Base-by-base conservation (phyloP, 2,113 vertebrate genomes). In the Aspiorhynchus laticeps region DNA sequence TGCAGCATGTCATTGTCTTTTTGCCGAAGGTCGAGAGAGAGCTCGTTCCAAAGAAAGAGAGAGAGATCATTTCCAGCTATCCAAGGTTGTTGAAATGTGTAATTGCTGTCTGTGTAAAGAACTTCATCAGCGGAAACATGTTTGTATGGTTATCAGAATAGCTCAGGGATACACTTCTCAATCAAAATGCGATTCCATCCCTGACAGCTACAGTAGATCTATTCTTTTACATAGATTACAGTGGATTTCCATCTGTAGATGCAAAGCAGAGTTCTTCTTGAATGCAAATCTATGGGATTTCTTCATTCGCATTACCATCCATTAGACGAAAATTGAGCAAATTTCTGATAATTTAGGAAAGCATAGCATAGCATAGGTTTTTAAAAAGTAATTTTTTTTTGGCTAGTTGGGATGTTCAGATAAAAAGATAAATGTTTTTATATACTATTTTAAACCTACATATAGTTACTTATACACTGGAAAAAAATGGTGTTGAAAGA, bases 81-180 rank as follows among this genome's bases (percentile, higher is more conserved):
- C 41, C 80, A 31, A n/a, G 81, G 26, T 51, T 71, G 26, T 17
- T n/a, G 65, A 83, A 69, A 83, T 51, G 28, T 83, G 63, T 71
- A 51, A 51, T 71, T 51, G 28, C 15, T 19, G 0, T 46, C 28
- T 69, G 26, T 83, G 41, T 48, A 31, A 41, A 61, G 31, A 17
- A 41, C 53, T 26, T 41, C 61, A 65, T 65, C n/a, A 63, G 53
- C 24, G 51, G 51, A n/a, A 80, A 28, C 2, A 31, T 33, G 63
- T 24, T 69, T 14, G 43, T 36, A 14, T 31, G 46, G 17, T 48
- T 63, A 26, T 81, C 61, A 71, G 63, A 71, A 65, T 11, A 46
- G 38, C 24, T 65, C 36, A 28, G 36, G 56, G 56, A 43, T 56
- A 33, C 31, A 43, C 7, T 41, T 15, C 7, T 81, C 24, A 63